A percentile compares a stretch with the other conserved stretches of the same genome.
phyloP scores from a whole-genome alignment of 2,888 invertebrate genomes.

The Xanthia icteritia region DNA sequence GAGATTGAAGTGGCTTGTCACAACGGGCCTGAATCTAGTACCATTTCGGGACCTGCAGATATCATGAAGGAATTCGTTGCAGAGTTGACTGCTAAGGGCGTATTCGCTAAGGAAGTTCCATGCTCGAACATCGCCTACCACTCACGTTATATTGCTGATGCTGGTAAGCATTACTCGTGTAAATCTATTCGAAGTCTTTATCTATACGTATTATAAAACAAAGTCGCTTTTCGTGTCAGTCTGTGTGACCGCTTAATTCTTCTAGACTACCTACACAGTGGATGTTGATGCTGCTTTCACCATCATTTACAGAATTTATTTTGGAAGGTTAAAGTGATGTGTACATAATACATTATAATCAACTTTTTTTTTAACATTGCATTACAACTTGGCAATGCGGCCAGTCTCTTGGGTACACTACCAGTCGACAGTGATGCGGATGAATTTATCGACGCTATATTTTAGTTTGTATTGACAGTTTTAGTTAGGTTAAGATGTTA shows the following conservation, averaged over 20 bases:
- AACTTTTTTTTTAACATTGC: no score
- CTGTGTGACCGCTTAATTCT: not conserved
- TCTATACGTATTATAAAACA: not conserved
- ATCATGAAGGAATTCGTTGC: constrained; percentile 91
- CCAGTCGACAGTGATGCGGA: no score
- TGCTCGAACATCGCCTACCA: constrained; percentile 97
- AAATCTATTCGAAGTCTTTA: not conserved
- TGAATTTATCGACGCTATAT: no score
- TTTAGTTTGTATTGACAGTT: no score
- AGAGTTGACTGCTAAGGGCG: constrained; percentile 77
- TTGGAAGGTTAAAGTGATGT: no score
- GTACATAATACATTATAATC: no score
- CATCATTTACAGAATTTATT: not conserved
- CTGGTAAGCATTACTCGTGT: constrained; percentile 69
- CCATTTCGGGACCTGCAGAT: constrained; percentile 94
- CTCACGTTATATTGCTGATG: constrained; percentile 94
- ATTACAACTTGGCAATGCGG: no score
- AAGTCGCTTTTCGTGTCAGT: not conserved
- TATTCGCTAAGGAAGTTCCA: constrained; percentile 86
- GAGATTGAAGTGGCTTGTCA: constrained; percentile 94
- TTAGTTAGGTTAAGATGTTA: no score
- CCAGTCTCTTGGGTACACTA: no score
- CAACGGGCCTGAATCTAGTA: constrained; percentile 94
- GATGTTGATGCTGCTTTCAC: not conserved
- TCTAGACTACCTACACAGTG: not conserved